These are phyloP conservation scores for Aquatica leii DNA, from an alignment of 2,888 invertebrate genomes.

Conservation along the genomic window DNA sequence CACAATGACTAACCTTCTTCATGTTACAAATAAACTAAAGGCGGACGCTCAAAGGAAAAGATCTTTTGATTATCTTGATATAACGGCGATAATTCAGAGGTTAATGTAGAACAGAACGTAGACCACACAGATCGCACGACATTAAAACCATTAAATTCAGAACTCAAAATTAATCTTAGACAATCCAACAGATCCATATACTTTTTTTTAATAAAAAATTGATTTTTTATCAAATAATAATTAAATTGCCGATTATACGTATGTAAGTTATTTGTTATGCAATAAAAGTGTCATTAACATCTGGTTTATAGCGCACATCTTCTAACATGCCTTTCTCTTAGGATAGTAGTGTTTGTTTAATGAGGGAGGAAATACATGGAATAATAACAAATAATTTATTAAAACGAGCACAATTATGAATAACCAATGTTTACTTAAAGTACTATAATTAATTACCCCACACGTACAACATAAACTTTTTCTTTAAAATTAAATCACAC, in stretches of 20 bases:
- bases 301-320: too few species aligned
- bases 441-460: conserved; percentile 15
- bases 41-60: conserved; percentile 14
- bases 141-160: conserved; percentile 17
- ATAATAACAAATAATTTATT: conserved; percentile 3
- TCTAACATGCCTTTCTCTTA: too few species aligned
- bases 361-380: too few species aligned
- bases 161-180: conserved; percentile 11
- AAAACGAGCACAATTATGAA: not conserved
- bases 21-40: too few species aligned
- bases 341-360: too few species aligned
- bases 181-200: not conserved
- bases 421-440: not conserved
- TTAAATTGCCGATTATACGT: too few species aligned
- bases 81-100: conserved; percentile 30
- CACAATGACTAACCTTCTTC: too few species aligned
- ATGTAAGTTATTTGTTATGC: too few species aligned
- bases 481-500: conserved; percentile 32
- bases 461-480: conserved; percentile 5
- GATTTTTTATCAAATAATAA: conserved; percentile 4
- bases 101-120: conserved; percentile 29
- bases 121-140: conserved; percentile 33
- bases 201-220: not conserved
- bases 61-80: conserved; percentile 28
- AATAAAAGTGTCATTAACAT: too few species aligned